Base-by-base conservation (phyloP, 2,113 vertebrate genomes). In the Notarius lentiginosus region DNA sequence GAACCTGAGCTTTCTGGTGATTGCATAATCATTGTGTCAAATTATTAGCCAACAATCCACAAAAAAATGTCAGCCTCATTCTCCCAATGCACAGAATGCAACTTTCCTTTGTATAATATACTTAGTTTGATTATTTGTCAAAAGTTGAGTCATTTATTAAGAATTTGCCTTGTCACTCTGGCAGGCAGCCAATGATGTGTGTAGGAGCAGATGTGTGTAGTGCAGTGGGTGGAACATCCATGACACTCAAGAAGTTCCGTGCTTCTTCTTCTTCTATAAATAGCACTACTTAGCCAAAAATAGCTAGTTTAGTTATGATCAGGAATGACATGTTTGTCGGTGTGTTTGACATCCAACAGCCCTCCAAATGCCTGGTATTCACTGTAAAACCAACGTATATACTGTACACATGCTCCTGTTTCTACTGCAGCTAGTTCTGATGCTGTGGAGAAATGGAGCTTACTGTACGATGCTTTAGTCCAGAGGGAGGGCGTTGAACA, bases 101-200 rank as follows among this genome's bases (percentile, higher is more conserved):
- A 80, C 34, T 22, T 79, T 56, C 12, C n/a, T 58, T 41, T 41
- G 41, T 41, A 41, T 30, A 55, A 58, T 6, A 60, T 41, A 41
- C 27, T 55, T 79, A 56, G n/a, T 53, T 49, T 72, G 61, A 55
- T 53, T 15, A 53, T 66, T 68, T 83, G 47, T 68, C 14, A 68
- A 55, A 83, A 5, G 82, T 68, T 68, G 15, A 53, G 17, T 17
- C 15, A 66, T 58, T 84, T 56, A n/a, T 4, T 75, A 14, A 24
- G 24, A 9, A 60, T 60, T 60, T 60, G 17, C 83, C 3, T 18
- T 68, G 24, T 83, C 18, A 65, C 61, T 70, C n/a, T 53, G 8
- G 63, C 65, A 83, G 15, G 17, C 49, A 83, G 49, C 47, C 82
- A 83, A 70, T 55, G 60, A 66, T 8, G n/a, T 68, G n/a, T 47